phyloP scores from a whole-genome alignment of 2,888 invertebrate species.

The Torymus auratus region DNA sequence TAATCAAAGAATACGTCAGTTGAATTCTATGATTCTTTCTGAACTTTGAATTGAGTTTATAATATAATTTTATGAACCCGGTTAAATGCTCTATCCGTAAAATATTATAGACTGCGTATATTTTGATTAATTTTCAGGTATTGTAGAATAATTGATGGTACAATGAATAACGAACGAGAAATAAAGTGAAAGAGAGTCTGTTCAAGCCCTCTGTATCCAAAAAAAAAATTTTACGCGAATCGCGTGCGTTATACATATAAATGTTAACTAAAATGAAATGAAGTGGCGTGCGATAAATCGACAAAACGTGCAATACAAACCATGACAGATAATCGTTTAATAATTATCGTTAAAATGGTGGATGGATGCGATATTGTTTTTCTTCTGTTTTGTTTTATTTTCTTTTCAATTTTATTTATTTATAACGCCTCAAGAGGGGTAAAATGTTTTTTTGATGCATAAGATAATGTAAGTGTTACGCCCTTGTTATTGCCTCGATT shows the following conservation, averaged over 20 bases:
- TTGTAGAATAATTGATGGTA: not conserved
- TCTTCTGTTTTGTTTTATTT: conserved; percentile 26
- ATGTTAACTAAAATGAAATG: conserved; percentile 27
- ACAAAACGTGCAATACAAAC: conserved; percentile 48
- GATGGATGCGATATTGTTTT: conserved; percentile 1
- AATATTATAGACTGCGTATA: not conserved
- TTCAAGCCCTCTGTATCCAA: conserved; percentile 26
- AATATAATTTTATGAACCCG: too few relatives aligned
- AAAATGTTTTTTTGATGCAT: conserved; percentile 10
- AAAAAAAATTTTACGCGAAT: not conserved
- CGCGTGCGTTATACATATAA: conserved; percentile 4
- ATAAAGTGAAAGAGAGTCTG: conserved; percentile 29
- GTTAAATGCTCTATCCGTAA: not conserved
- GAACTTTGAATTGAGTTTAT: too few relatives aligned
- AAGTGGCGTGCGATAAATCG: conserved; percentile 10
- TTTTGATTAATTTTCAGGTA: not conserved
- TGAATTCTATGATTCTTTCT: too few relatives aligned
- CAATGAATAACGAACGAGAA: conserved; percentile 7
- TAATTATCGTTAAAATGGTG: conserved; percentile 22
- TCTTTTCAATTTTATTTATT: conserved; percentile 13
- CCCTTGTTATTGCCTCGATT: conserved; percentile 31
- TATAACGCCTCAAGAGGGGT: not conserved
- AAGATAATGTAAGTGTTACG: conserved; percentile 19
- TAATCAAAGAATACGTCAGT: too few relatives aligned
- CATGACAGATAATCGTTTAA: conserved; percentile 43